phyloP scores from a whole-genome alignment of 2,113 vertebrate species.

The Megatriorchis doriae region DNA sequence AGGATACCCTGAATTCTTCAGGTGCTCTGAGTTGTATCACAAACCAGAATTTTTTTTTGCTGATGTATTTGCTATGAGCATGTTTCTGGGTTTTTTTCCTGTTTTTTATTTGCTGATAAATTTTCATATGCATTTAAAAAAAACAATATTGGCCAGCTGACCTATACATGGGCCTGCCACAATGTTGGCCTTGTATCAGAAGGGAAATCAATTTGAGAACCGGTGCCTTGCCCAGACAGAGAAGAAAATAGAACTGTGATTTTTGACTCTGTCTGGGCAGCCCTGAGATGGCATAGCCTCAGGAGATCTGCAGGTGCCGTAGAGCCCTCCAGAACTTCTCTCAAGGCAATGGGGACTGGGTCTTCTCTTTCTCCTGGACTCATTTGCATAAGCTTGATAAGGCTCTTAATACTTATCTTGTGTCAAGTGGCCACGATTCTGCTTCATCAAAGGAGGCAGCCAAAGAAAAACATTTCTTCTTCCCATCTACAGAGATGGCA shows the following conservation, averaged over 20 bases:
- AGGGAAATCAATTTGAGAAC: neutral
- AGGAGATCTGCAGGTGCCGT: neutral
- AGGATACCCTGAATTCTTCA: neutral
- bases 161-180: neutral
- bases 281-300: neutral
- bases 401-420: neutral
- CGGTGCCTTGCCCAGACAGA: neutral
- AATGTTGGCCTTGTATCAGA: neutral
- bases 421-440: neutral
- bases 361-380: neutral
- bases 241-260: neutral
- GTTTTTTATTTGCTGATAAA: neutral
- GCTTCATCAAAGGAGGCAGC: neutral
- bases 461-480: neutral
- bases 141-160: neutral
- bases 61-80: neutral
- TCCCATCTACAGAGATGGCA: neutral
- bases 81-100: neutral
- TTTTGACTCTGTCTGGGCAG: neutral
- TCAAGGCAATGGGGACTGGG: neutral
- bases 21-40: neutral
- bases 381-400: neutral
- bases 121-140: neutral
- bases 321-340: neutral
- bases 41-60: neutral